These are phyloP conservation scores for Apeltes quadracus DNA, from an alignment of 2,113 vertebrate species.

Conservation along the genomic window DNA sequence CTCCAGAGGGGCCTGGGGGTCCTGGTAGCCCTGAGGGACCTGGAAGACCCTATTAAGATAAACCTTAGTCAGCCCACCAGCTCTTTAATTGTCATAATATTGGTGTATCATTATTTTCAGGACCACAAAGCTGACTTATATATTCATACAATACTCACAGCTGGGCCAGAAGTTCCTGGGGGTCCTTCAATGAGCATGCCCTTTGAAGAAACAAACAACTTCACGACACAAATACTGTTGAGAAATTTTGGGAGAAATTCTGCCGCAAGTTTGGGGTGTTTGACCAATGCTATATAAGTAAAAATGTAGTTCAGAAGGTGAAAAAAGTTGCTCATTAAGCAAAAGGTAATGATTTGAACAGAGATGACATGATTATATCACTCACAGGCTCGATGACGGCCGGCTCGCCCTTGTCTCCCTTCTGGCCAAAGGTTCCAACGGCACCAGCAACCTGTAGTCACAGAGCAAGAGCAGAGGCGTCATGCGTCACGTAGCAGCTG, in stretches of 20 bases:
- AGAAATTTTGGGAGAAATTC: too few relatives aligned
- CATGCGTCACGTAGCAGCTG: constrained; percentile 36
- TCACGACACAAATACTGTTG: constrained; percentile 10
- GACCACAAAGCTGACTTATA: background rate
- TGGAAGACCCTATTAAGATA: constrained; percentile 87
- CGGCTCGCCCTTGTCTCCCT: constrained; percentile 95
- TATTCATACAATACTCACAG: constrained; percentile 80
- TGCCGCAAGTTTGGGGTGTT: background rate
- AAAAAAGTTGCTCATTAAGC: background rate
- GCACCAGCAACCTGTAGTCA: constrained; percentile 83
- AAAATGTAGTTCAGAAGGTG: background rate
- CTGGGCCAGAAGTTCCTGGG: constrained; percentile 88
- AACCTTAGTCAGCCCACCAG: constrained; percentile 26
- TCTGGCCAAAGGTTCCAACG: constrained; percentile 86
- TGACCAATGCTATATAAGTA: background rate
- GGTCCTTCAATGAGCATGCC: constrained; percentile 98
- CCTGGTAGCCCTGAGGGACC: constrained; percentile 93
- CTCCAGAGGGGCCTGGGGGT: constrained; percentile 89
- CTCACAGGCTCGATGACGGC: constrained; percentile 97
- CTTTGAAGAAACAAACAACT: constrained; percentile 71
- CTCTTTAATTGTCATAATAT: background rate
- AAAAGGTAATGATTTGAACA: background rate
- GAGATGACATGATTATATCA: background rate
- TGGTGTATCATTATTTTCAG: background rate
- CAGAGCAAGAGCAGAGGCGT: constrained; percentile 45